Conservation (phyloP, 2,113 vertebrate species). For the Xiphias gladius region DNA sequence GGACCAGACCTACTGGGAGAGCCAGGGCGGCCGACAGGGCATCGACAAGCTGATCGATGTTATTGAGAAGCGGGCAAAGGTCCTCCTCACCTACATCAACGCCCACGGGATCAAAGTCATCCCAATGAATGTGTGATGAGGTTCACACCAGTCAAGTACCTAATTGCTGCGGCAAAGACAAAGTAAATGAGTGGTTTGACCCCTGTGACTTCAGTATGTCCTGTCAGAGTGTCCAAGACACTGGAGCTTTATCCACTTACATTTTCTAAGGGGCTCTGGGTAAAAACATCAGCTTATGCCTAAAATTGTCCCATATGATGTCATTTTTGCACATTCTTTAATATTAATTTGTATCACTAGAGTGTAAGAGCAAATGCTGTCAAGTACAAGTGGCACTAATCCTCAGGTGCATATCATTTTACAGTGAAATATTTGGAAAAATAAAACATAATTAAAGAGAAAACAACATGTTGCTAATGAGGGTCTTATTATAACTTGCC, state of each 20-base stretch:
- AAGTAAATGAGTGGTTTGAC: neutral
- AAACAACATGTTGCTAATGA: neutral
- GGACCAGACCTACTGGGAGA: constrained; percentile 95
- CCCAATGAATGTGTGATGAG: constrained; percentile 88
- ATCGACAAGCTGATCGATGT: constrained; percentile 97
- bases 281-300: neutral
- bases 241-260: neutral
- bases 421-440: neutral
- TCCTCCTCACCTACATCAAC: constrained; percentile 94
- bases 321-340: neutral
- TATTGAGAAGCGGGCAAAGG: constrained; percentile 90
- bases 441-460: neutral
- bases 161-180: neutral
- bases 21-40: constrained; percentile 93
- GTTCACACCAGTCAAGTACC: neutral
- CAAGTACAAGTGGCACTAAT: no score
- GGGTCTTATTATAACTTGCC: neutral
- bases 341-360: neutral
- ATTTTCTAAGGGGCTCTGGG: neutral
- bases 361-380: neutral
- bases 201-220: neutral
- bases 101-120: constrained; percentile 90
- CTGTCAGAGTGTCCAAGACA: neutral
- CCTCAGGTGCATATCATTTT: neutral
- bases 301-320: neutral